Percentiles rank a stretch among this genome's conserved stretches.
Conservation (phyloP, 2,113 vertebrate species). For the Plecotus auritus region DNA sequence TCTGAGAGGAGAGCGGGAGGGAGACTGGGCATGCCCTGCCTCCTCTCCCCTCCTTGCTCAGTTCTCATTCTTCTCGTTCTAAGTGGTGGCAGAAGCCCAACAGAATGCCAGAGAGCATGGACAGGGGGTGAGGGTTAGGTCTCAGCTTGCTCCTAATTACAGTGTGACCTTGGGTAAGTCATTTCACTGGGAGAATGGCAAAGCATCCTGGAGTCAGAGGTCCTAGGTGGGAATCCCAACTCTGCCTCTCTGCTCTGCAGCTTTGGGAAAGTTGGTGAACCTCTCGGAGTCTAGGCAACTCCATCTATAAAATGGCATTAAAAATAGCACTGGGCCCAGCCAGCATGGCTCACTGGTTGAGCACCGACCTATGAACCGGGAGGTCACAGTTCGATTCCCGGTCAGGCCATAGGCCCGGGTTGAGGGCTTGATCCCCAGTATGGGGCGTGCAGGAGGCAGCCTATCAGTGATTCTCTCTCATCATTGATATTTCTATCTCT, state of each 20-base stretch:
- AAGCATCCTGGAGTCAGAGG: background rate
- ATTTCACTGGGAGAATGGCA: background rate
- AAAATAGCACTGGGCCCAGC: background rate
- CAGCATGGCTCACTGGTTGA: too few relatives aligned
- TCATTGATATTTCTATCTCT: too few relatives aligned
- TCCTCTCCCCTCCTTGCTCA: background rate
- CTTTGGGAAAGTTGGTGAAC: background rate
- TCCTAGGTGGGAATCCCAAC: background rate
- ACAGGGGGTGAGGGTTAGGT: accelerated
- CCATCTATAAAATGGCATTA: background rate
- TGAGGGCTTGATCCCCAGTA: too few relatives aligned
- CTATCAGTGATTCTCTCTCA: too few relatives aligned
- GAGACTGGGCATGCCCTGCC: accelerated
- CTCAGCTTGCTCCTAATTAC: background rate
- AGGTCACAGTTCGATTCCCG: too few relatives aligned
- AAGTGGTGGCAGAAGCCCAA: accelerated
- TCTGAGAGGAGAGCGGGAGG: accelerated
- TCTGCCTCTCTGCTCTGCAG: background rate
- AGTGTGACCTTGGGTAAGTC: background rate
- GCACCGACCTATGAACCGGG: too few relatives aligned
- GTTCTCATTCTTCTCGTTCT: accelerated
- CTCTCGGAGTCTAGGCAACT: background rate
- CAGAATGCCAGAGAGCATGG: accelerated
- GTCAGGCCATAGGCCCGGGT: too few relatives aligned
- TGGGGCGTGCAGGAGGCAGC: too few relatives aligned